Base-by-base conservation (phyloP, 1,140 invertebrate genomes). In the Acromyrmex charruanus region DNA sequence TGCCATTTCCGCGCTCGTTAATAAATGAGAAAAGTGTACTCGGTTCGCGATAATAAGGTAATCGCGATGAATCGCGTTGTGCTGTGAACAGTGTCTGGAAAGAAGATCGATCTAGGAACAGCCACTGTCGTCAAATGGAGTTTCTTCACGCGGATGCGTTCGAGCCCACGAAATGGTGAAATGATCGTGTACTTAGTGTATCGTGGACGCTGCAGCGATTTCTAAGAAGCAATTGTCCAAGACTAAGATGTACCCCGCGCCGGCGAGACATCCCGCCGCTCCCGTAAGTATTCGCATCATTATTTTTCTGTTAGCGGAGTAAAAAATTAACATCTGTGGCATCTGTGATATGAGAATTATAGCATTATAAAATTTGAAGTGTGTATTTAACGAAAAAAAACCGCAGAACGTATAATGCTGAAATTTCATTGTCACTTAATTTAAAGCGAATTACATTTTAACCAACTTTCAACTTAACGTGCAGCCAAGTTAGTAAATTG, bases 201-300 rank as follows among this genome's bases (percentile, higher is more conserved):
- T 69, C 66, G 35, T 51, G 79, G 61, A 80, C 80, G 86, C 63
- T 82, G 89, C 88, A 82, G 87, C 88, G 90, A 89, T 88, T 90
- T 81, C 77, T 90, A 51, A 68, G 58, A 63, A 91, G 75, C 79
- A 89, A 77, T 85, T 89, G 91, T 86, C 88, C 85, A 93, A 87
- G 90, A 93, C 93, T 93, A 94, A 94, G 91, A 96, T 96, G 96
- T 96, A 96, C 94, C 96, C 96, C 94, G 95, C 96, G 93, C 96
- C 96, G 93, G 95, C 96, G 92, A 95, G 96, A 95, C 96, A 96
- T 93, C 96, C 96, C 94, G 95, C 96, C 93, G 95, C 96, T 94
- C 95, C 96, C 95, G 96, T 96, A 95, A 96, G 96, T 95, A 58
- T 18, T 69, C 58, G 12, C 18, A 16, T n/a, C 2, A 55, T 14